Conservation (phyloP, 2,888 invertebrate species). For the Octonoba sinensis region DNA sequence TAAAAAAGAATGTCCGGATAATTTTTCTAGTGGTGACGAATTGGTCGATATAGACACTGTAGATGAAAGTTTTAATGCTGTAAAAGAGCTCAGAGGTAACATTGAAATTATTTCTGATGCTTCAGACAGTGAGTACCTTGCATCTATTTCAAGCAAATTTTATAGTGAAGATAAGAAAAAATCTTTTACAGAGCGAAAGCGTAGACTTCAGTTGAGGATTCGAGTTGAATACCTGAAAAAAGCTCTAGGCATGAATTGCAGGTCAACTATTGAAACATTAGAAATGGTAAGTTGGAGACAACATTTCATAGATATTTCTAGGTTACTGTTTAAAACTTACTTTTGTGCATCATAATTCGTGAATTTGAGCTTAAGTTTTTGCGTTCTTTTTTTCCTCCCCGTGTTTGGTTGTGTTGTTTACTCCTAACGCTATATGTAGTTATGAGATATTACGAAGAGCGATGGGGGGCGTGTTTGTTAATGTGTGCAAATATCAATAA, state of each 20-base stretch:
- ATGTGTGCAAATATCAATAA: too few relatives aligned
- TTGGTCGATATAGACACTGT: constrained; percentile 26
- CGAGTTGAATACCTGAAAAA: constrained; percentile 21
- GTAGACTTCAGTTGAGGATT: constrained; percentile 14
- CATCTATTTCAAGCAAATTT: not conserved
- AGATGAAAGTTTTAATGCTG: constrained; percentile 21
- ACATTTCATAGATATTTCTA: not conserved
- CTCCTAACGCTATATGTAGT: too few relatives aligned
- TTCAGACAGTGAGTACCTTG: constrained; percentile 25
- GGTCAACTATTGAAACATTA: constrained; percentile 19
- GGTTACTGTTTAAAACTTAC: too few relatives aligned
- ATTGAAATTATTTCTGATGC: constrained; percentile 13
- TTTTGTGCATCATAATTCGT: too few relatives aligned
- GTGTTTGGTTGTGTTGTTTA: too few relatives aligned
- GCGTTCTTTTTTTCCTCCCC: too few relatives aligned
- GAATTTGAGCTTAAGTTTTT: too few relatives aligned
- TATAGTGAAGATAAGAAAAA: not conserved
- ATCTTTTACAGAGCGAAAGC: constrained; percentile 9
- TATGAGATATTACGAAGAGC: too few relatives aligned
- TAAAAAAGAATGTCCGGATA: constrained; percentile 7
- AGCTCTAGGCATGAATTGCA: not conserved
- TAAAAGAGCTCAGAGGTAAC: not conserved
- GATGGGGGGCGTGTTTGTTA: too few relatives aligned
- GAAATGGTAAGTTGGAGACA: constrained; percentile 23
- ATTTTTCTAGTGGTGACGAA: too few relatives aligned